Evolutionary conservation across 2,113 vertebrate genomes (phyloP), one percentile per base, ranked within the genome.

Genomic region (Chaetodon trifascialis): DNA sequence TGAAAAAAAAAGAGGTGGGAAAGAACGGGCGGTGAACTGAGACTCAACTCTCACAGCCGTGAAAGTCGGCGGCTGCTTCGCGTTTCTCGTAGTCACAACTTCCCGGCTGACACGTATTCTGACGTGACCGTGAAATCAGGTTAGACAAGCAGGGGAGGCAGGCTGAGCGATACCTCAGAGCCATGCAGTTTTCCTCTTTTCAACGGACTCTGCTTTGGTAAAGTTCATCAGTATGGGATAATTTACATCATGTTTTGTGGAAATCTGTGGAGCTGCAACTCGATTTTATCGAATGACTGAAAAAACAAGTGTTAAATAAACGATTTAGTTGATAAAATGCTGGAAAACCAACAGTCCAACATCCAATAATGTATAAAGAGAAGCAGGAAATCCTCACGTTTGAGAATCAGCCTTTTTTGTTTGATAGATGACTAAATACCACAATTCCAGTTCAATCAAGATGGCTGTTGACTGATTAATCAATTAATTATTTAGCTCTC

Each of bases 91-190:
- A 62, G 63, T 70, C 70, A 55, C 79, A 77, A 77, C 79, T 73
- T 74, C 78, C 55, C 59, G 42, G 16, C 38, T 80, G 58, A 71
- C 25, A 46, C 51, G 49, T 56, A 51, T 70, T 79, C 46, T 19
- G 23, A 76, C 46, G 21, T 36, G 76, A 70, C 62, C 75, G 30
- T 67, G 42, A 83, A 90, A 86, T 82, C 72, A 11, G 51, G 23
- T 85, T 63, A 54, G 59, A 19, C n/a, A 2, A 8, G 42, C 21
- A 59, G 23, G 5, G 10, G 4, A 49, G 36, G 23, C 10, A 11
- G 64, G 52, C 42, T 64, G 64, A 25, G 23, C 23, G 46, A 63
- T 69, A 64, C 25, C 23, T 14, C 51, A 14, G 1, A n/a, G 6
- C 5, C 34, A 15, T 17, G 30, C 21, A 11, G 47, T 60, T 80